Conservation (phyloP, 1,140 invertebrate genomes). For the Mycetomoellerius zeteki region DNA sequence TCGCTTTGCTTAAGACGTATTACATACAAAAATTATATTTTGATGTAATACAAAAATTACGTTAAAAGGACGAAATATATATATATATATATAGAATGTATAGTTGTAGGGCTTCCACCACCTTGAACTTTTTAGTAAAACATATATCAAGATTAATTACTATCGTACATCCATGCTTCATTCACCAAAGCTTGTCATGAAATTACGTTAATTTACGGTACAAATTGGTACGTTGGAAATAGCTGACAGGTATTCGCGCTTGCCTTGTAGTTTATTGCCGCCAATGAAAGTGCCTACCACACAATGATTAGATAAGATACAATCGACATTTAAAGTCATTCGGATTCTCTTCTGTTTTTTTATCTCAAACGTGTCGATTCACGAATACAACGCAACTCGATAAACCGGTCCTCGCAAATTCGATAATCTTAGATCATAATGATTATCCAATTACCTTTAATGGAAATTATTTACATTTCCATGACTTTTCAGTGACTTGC, state of each 20-base stretch:
- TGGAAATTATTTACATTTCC: constrained; percentile 7
- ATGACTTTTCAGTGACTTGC: neutral
- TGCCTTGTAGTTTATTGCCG: neutral
- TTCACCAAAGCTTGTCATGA: constrained; percentile 34
- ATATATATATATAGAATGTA: neutral
- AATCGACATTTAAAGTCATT: constrained; percentile 30
- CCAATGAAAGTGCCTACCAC: constrained; percentile 42
- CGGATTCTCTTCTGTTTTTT: constrained; percentile 21
- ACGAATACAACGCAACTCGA: neutral
- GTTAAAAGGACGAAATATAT: neutral
- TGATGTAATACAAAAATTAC: neutral
- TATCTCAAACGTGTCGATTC: neutral
- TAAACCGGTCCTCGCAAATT: constrained; percentile 39
- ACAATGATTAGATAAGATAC: constrained; percentile 59
- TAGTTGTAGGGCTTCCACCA: constrained; percentile 21
- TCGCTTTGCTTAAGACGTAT: neutral
- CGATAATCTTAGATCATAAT: constrained; percentile 32
- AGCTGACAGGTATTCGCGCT: constrained; percentile 19
- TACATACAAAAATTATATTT: neutral
- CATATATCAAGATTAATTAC: constrained; percentile 16
- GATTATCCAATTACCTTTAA: constrained; percentile 16
- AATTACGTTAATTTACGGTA: constrained; percentile 45
- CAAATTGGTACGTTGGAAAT: constrained; percentile 41
- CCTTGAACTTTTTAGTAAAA: constrained; percentile 40
- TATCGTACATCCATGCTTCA: neutral